Conservation (phyloP, 53 echinoderm and acorn worm genomes). For the Holothuria leucospilota region DNA sequence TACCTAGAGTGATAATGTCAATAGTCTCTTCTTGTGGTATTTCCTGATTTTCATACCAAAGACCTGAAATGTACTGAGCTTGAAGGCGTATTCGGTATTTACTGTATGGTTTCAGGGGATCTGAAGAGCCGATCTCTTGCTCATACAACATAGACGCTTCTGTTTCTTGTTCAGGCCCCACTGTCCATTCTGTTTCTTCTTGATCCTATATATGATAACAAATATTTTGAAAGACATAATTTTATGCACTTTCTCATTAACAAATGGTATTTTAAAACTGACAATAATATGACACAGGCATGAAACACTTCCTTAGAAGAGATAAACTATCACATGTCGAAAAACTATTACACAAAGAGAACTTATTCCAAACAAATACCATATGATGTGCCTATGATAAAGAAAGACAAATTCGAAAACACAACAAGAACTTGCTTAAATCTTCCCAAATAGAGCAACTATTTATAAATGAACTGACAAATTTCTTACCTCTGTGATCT, state of each 20-base stretch:
- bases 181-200: constrained; percentile 37
- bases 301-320: too few species aligned
- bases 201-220: not conserved
- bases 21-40: constrained; percentile 28
- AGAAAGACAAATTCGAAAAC: too few species aligned
- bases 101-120: constrained; percentile 62
- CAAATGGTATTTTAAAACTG: too few species aligned
- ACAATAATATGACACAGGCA: too few species aligned
- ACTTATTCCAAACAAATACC: too few species aligned
- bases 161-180: constrained; percentile 37
- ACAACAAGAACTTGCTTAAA: not conserved
- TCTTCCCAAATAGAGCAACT: not conserved
- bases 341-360: too few species aligned
- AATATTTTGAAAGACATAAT: too few species aligned
- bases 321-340: too few species aligned
- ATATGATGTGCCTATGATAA: not conserved
- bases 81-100: constrained; percentile 66
- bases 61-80: constrained; percentile 63
- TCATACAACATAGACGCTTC: constrained; percentile 48
- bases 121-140: not conserved
- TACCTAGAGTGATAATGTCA: constrained; percentile 65
- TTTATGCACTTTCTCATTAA: too few species aligned
- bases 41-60: constrained; percentile 53
- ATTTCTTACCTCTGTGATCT: constrained; percentile 6
- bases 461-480: not conserved